Percentiles rank a stretch among this genome's conserved stretches.
phyloP scores from a whole-genome alignment of 1,140 invertebrate genomes.

The Drosophila orena region DNA sequence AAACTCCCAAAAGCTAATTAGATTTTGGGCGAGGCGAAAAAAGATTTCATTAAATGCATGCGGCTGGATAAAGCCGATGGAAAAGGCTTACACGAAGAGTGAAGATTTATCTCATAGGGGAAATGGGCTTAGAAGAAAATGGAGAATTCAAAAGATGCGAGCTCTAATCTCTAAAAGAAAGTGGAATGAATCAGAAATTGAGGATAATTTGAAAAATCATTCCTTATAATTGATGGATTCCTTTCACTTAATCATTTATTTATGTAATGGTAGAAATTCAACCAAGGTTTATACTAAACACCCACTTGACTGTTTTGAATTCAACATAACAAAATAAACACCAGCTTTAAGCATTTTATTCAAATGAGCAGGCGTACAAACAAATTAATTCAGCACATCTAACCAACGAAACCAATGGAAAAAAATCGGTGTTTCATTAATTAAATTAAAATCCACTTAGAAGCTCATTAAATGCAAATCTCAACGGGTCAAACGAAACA shows the following conservation, averaged over 20 bases:
- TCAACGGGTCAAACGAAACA: slow-evolving; percentile 35
- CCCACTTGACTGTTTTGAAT: not conserved
- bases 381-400: slow-evolving; percentile 37
- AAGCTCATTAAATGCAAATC: slow-evolving; percentile 82
- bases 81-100: slow-evolving; percentile 30
- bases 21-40: slow-evolving; percentile 67
- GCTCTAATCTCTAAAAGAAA: not conserved
- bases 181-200: no score
- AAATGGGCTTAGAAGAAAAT: not conserved
- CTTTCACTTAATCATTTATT: not conserved
- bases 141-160: not conserved
- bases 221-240: not conserved
- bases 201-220: no score
- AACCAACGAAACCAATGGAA: slow-evolving; percentile 16
- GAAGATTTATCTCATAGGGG: slow-evolving; percentile 9
- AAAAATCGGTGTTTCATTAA: slow-evolving; percentile 57
- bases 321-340: not conserved
- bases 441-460: slow-evolving; percentile 82
- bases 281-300: not conserved
- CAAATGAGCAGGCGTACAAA: slow-evolving; percentile 46
- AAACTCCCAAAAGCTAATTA: slow-evolving; percentile 69
- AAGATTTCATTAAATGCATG: slow-evolving; percentile 72
- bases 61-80: slow-evolving; percentile 20
- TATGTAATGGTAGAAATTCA: no score
- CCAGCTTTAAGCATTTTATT: slow-evolving; percentile 5